These are phyloP conservation scores for Sarcophaga carnaria DNA, from an alignment of 2,888 invertebrate species.

Conservation along the genomic window DNA sequence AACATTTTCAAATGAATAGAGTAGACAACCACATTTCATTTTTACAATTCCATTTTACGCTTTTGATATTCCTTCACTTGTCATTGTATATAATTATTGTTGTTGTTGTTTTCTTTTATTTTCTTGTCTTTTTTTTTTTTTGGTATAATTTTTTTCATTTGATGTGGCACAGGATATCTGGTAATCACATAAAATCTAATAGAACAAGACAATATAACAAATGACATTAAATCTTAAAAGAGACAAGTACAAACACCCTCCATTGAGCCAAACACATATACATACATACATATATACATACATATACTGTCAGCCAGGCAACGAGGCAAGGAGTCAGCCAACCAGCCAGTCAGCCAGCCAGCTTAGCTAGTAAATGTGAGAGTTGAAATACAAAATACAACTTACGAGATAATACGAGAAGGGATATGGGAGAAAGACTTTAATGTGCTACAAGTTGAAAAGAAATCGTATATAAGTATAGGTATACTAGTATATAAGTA, in stretches of 20 bases:
- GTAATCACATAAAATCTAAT: conserved; percentile 55
- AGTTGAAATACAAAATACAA: conserved; percentile 3
- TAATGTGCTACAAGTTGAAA: neutral
- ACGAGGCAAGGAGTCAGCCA: no score
- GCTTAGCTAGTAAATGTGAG: neutral
- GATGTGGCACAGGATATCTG: conserved; percentile 50
- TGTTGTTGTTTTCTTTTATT: conserved; percentile 20
- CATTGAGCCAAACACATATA: no score
- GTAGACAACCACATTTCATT: neutral
- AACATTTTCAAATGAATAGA: no score
- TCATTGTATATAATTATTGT: neutral
- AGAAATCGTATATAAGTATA: neutral
- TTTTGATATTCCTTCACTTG: neutral
- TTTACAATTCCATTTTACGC: neutral
- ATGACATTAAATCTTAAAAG: conserved; percentile 45
- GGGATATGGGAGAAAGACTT: neutral
- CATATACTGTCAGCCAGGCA: no score
- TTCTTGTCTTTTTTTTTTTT: conserved; percentile 17
- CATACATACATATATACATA: no score
- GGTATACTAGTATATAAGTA: neutral
- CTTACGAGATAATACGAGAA: neutral
- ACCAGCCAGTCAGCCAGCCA: no score
- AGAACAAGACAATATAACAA: conserved; percentile 50
- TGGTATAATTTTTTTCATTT: conserved; percentile 14
- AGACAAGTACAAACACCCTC: conserved; percentile 19